Conservation (phyloP, 2,113 vertebrate species). For the Aspiorhynchus laticeps region DNA sequence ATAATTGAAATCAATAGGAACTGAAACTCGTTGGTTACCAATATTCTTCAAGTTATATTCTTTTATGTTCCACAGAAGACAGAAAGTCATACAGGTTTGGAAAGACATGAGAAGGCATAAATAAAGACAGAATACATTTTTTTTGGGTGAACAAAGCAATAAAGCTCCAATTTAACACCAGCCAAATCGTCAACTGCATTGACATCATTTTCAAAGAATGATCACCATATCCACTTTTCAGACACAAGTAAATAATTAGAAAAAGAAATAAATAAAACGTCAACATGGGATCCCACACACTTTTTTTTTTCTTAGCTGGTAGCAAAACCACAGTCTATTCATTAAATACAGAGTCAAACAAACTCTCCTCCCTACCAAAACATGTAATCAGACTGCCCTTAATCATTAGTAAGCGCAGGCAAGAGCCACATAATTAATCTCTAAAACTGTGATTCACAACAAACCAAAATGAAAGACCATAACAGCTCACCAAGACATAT, state of each 20-base stretch:
- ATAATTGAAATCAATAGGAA: not conserved
- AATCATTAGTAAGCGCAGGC: not conserved
- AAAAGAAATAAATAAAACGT: not conserved
- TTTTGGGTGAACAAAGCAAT: not conserved
- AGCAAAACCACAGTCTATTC: not conserved
- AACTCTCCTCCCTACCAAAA: slow-evolving; percentile 39
- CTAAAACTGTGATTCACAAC: slow-evolving; percentile 20
- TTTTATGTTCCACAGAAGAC: not conserved
- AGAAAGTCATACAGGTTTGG: not conserved
- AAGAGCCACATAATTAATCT: slow-evolving; percentile 50
- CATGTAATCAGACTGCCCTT: slow-evolving; percentile 42
- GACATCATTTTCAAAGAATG: not conserved
- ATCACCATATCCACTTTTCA: not conserved
- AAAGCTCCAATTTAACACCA: not conserved
- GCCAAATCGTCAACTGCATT: not conserved
- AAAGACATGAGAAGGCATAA: not conserved
- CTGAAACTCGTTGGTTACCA: not conserved
- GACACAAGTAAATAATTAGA: not conserved
- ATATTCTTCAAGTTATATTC: not conserved
- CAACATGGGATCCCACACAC: slow-evolving; percentile 24
- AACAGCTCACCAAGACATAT: not conserved
- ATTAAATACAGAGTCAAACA: slow-evolving; percentile 39
- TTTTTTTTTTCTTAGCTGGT: slow-evolving; percentile 33
- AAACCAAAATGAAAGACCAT: slow-evolving; percentile 26
- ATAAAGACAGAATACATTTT: not conserved